Conservation (phyloP, 1,140 invertebrate species). For the Diorhabda elongata region DNA sequence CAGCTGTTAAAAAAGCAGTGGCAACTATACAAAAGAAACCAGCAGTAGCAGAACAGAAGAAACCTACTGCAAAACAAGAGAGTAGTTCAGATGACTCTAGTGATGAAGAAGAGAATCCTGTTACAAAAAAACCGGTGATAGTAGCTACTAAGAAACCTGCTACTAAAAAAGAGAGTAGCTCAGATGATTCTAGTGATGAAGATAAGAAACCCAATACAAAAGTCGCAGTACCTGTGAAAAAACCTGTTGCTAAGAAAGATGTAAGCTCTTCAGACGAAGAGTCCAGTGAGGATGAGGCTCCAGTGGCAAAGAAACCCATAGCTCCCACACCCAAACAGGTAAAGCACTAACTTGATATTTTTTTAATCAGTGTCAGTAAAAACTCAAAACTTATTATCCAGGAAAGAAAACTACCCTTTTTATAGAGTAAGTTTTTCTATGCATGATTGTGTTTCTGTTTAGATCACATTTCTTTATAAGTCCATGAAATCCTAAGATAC, state of each 20-base stretch:
- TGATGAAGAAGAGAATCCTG: conserved; percentile 24
- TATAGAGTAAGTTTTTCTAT: too few species aligned
- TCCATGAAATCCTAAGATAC: too few species aligned
- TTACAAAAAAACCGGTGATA: not conserved
- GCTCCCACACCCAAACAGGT: too few species aligned
- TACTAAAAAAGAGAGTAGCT: conserved; percentile 36
- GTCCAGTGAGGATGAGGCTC: conserved; percentile 24
- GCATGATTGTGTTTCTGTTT: too few species aligned
- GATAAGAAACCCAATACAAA: conserved; percentile 14
- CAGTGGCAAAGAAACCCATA: not conserved
- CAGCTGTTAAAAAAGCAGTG: conserved; percentile 8
- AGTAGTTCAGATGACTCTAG: conserved; percentile 29
- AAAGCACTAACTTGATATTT: too few species aligned
- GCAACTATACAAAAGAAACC: conserved; percentile 25
- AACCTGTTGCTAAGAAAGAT: conserved; percentile 30
- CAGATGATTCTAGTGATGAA: conserved; percentile 36
- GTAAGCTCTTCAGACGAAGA: conserved; percentile 37
- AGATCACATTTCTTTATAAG: too few species aligned
- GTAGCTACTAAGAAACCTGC: conserved; percentile 9
- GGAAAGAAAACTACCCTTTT: too few species aligned
- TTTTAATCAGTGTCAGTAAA: too few species aligned
- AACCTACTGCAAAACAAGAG: conserved; percentile 12
- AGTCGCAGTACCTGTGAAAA: conserved; percentile 2
- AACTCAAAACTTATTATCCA: too few species aligned
- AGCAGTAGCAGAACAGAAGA: conserved; percentile 26